Evolutionary conservation across 2,888 invertebrate genomes (phyloP), one percentile per base, ranked within the genome.

Genomic region (Ceriagrion tenellum): DNA sequence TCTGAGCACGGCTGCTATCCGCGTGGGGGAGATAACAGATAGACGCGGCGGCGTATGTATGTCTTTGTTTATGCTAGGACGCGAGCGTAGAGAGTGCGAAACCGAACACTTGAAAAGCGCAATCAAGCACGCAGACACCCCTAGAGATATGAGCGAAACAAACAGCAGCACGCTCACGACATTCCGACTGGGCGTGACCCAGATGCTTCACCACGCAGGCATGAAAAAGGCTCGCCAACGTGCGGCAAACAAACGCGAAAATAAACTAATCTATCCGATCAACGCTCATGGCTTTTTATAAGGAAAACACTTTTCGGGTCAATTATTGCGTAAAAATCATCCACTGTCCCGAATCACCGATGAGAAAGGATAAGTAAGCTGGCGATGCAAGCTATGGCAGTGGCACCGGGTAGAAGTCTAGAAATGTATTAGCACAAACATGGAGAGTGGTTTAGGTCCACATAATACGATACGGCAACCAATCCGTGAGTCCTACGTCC

Each of bases 151-250:
- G 81, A 35, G 81, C 81, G 18, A 16, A 81, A 81, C 81, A 81
- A 35, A 30, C 30, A 35, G 35, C 81, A 81, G 35, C 30, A 81
- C 35, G 81, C 81, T 81, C 81, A 35, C 81, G 81, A 81, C 81
- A 81, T 81, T 81, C 81, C 81, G 35, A 81, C 81, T 35, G 81
- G 81, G 81, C 81, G 35, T 81, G 81, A 81, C 81, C 81, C 81
- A 81, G 81, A 81, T 81, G 81, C 81, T n/a, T n/a, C 81, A 35
- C 35, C 13, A 26, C 2, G 26, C 47, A 3, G 35, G 30, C 81
- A 13, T 35, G 35, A 35, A 81, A 81, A 81, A 81, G 81, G 12
- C 35, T 18, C 81, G n/a, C 59, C 59, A 59, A 23, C 35, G 81
- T 35, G 81, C 30, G 69, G 30, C 74, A 74, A 81, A 81, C 35